phyloP scores from a whole-genome alignment of 2,113 vertebrate genomes.

The Phasianus colchicus region DNA sequence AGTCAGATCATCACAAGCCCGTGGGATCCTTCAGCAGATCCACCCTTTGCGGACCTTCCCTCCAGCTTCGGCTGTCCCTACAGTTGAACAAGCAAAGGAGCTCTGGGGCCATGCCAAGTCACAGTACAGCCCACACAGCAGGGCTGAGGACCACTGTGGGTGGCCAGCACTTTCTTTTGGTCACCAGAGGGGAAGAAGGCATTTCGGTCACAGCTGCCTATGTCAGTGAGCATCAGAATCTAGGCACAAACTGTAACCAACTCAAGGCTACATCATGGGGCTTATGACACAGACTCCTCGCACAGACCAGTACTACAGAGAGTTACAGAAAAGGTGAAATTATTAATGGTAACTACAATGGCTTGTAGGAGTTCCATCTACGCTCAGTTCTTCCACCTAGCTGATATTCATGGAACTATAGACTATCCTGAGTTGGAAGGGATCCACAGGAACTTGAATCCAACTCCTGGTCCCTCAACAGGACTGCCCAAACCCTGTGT shows the following conservation, averaged over 20 bases:
- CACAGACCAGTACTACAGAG: background rate
- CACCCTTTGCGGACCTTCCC: background rate
- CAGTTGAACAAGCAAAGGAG: background rate
- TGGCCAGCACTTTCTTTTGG: background rate
- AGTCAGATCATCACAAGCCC: background rate
- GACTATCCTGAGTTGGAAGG: no score
- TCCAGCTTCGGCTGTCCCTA: background rate
- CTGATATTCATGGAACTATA: background rate
- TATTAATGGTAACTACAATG: background rate
- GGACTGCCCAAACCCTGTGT: no score
- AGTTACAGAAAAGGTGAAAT: background rate
- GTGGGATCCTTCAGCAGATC: background rate
- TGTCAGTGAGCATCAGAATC: background rate
- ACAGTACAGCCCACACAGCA: rapidly evolving
- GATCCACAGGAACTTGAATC: no score
- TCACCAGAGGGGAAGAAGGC: background rate
- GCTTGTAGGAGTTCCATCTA: rapidly evolving
- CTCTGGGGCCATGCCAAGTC: background rate
- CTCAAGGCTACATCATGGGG: background rate
- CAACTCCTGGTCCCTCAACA: no score
- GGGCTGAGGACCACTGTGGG: rapidly evolving
- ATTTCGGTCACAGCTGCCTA: background rate
- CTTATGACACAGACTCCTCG: background rate
- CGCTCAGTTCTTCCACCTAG: background rate
- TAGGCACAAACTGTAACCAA: background rate